Conservation (phyloP, 30 jellyfish, hydroid and myxozoan species). For the Aurelia sp. region DNA sequence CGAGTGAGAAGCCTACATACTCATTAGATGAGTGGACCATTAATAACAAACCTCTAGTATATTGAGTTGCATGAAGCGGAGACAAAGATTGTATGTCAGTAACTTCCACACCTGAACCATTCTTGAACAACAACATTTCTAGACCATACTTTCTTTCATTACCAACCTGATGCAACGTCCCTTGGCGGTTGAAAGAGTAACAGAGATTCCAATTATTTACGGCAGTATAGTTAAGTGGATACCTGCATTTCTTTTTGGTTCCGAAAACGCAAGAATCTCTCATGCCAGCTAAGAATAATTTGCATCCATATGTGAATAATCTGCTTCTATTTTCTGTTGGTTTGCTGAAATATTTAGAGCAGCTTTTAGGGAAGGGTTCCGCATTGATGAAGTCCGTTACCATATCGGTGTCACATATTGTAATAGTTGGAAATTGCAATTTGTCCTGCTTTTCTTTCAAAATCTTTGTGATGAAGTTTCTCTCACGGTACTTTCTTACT, state of each 20-base stretch:
- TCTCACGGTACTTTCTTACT: no score
- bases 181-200: conserved; percentile 18
- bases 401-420: no score
- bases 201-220: conserved; percentile 18
- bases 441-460: no score
- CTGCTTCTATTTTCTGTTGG: not conserved
- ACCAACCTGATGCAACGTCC: not conserved
- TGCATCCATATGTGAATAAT: conserved; percentile 19
- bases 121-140: conserved; percentile 22
- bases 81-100: no score
- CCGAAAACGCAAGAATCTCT: not conserved
- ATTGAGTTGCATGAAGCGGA: not conserved
- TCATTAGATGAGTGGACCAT: not conserved
- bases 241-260: not conserved
- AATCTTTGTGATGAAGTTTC: no score
- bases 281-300: conserved; percentile 6
- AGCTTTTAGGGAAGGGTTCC: no score
- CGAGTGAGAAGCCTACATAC: not conserved
- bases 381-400: no score
- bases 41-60: not conserved
- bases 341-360: no score
- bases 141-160: not conserved
- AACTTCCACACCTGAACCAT: not conserved
- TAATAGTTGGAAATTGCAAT: no score
- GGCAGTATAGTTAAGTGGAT: not conserved